Conservation (phyloP, 2,797 vertebrate species). For the Malacoctenus gilli region DNA sequence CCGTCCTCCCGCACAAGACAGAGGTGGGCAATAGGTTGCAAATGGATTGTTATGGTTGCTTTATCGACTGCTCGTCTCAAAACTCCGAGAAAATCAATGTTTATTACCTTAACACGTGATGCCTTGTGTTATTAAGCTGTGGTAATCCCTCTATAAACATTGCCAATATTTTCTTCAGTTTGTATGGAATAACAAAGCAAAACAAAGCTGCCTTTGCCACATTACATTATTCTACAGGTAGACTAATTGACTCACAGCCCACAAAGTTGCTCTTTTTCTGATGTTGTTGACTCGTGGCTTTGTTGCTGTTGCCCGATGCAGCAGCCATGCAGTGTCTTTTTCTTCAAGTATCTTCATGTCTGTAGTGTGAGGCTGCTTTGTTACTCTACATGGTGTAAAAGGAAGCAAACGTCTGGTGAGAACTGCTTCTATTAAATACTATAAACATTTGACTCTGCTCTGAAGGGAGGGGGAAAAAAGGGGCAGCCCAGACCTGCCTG, state of each 20-base stretch:
- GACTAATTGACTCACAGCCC: constrained; percentile 1
- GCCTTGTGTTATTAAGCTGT: too few relatives aligned
- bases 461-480: constrained; percentile 17
- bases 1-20: too few relatives aligned
- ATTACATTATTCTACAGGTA: background rate
- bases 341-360: background rate
- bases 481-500: constrained; percentile 76
- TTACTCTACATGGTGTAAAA: constrained; percentile 23
- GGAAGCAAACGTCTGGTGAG: constrained; percentile 21
- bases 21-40: too few relatives aligned
- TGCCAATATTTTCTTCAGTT: too few relatives aligned
- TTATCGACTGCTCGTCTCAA: too few relatives aligned
- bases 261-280: background rate
- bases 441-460: constrained; percentile 58
- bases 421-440: constrained; percentile 56
- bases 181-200: too few relatives aligned
- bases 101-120: too few relatives aligned
- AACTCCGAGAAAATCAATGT: too few relatives aligned
- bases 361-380: constrained; percentile 13
- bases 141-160: too few relatives aligned
- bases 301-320: constrained; percentile 16
- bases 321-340: background rate
- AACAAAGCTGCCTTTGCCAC: background rate
- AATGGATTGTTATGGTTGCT: too few relatives aligned
- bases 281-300: constrained; percentile 12